phyloP scores from a whole-genome alignment of 2,888 invertebrate species.

The Drosophila niveifrons region DNA sequence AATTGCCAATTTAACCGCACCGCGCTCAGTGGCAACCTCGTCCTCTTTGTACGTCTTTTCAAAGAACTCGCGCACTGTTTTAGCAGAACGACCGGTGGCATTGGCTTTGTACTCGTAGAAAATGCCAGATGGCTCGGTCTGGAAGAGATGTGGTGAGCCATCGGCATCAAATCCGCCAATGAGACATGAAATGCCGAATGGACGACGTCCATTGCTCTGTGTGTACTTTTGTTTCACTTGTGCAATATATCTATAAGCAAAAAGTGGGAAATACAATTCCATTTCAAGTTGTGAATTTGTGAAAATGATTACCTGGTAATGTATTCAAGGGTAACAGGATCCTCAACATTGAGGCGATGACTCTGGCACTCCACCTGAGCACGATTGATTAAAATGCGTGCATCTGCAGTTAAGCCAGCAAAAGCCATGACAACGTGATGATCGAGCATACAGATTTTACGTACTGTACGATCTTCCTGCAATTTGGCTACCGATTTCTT shows the following conservation, averaged over 20 bases:
- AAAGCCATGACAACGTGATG: conserved; percentile 99
- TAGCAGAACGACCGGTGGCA: conserved; percentile 99
- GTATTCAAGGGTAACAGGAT: conserved; percentile 99
- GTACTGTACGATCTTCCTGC: conserved; percentile 98
- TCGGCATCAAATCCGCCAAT: conserved; percentile 99
- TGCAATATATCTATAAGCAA: conserved; percentile 82
- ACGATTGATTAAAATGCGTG: conserved; percentile 98
- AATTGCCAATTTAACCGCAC: conserved; percentile 97
- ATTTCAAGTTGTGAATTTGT: no score
- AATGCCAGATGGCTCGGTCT: conserved; percentile 99
- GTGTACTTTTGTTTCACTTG: conserved; percentile 98
- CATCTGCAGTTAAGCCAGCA: conserved; percentile 99
- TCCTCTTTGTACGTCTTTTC: conserved; percentile 98
- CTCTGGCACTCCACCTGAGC: conserved; percentile 99
- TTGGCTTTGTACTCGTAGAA: conserved; percentile 99
- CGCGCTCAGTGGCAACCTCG: conserved; percentile 92
- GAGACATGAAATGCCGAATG: conserved; percentile 99
- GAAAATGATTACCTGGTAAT: conserved; percentile 88
- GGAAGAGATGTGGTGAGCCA: conserved; percentile 97
- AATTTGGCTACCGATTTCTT: conserved; percentile 99
- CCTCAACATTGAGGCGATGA: conserved; percentile 98
- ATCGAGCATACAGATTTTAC: conserved; percentile 98
- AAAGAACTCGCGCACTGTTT: conserved; percentile 98
- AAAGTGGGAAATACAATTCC: not conserved
- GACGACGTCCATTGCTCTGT: conserved; percentile 99